Evolutionary conservation across 2,888 invertebrate species (phyloP), one percentile per base, ranked within the genome.

Genomic region (Cerastoderma edule): DNA sequence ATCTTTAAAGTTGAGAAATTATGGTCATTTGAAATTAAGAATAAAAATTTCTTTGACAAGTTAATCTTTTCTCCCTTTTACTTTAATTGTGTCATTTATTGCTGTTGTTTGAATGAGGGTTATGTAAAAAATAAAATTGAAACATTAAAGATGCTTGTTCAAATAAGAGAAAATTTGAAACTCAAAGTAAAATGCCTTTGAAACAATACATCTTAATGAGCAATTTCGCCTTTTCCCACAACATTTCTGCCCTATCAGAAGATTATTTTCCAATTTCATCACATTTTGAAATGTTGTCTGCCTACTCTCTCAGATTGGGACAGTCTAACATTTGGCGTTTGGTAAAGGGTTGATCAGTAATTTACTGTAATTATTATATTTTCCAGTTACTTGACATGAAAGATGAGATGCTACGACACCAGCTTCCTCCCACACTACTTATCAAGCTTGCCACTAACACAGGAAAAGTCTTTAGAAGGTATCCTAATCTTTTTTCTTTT

Each of bases 401-500:
- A 79, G 92, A 92, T 87, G 90, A 92, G 67, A 83, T 92, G 83
- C 74, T 92, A 30, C 85, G 86, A 19, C 92, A 92, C 78, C 78
- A 88, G 44, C 82, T 93, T 48, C 92, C 92, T 6, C 90, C 92
- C 2, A 90, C 90, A 65, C 83, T 92, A 4, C 85, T 92, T 39
- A 85, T 90, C 19, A 89, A 89, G 67, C 77, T 92, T 24, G 89
- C 91, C 4, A 85, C 92, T 30, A 86, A 85, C 33, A 89, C 89
- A 22, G 89, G 90, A 19, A 90, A 89, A 77, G 86, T 92, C 5
- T 92, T 89, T 81, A 87, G 92, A 78, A 91, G 92, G 92, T 92
- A 71, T 57, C 63, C 27, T 54, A 19, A 54, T 39, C 39, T 10
- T 39, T 39, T 39, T 10, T 16, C 16, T 39, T 39, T n/a, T n/a